These are phyloP conservation scores for Eriocheir sinensis DNA, from an alignment of 1,140 invertebrate genomes.

Conservation along the genomic window DNA sequence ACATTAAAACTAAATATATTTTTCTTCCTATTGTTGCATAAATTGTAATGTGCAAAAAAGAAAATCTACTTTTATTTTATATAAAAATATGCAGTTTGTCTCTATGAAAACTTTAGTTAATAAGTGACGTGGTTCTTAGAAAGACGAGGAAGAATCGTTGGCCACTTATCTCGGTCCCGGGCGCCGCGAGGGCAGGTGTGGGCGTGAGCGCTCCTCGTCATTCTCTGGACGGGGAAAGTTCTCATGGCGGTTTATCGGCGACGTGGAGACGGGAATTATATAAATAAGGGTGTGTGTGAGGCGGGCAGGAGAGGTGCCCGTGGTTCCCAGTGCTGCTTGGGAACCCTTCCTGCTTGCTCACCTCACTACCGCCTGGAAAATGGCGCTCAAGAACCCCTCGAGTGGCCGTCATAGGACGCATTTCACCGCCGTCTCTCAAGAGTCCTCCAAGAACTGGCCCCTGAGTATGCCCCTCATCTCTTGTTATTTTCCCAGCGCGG, in stretches of 20 bases:
- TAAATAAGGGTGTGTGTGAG: not conserved
- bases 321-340: constrained; percentile 55
- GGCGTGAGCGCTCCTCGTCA: not conserved
- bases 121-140: not conserved
- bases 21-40: not conserved
- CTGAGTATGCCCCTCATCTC: constrained; percentile 32
- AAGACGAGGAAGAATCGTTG: not conserved
- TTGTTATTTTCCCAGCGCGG: constrained; percentile 18
- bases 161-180: not conserved
- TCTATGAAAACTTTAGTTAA: not conserved
- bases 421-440: constrained; percentile 53
- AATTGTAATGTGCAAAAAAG: not conserved
- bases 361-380: constrained; percentile 48
- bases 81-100: not conserved
- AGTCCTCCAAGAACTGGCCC: constrained; percentile 38
- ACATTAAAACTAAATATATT: not conserved
- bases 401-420: constrained; percentile 51
- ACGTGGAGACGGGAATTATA: not conserved
- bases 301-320: not conserved
- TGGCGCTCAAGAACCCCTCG: constrained; percentile 39
- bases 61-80: not conserved
- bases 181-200: not conserved
- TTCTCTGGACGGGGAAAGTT: not conserved
- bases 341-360: constrained; percentile 56
- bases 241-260: not conserved